phyloP scores from a whole-genome alignment of 2,113 vertebrate genomes.

The Corythoichthys haematopterus region DNA sequence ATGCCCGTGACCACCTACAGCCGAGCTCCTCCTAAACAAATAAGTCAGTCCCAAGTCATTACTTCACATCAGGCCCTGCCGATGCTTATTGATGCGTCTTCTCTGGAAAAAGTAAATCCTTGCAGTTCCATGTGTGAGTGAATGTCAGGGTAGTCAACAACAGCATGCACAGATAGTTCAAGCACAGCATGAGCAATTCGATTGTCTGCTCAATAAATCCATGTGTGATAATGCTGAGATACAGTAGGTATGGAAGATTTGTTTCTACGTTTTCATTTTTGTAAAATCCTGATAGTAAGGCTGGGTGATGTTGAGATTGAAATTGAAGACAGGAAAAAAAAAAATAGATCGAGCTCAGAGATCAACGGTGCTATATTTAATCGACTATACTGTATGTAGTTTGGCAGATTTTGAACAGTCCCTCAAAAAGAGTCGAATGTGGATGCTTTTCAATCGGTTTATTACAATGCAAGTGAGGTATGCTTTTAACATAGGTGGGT shows the following conservation, averaged over 20 bases:
- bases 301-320: no score
- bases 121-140: background rate
- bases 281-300: background rate
- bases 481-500: no score
- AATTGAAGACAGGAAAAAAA: no score
- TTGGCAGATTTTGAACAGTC: no score
- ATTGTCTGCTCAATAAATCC: background rate
- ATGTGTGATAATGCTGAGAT: background rate
- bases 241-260: background rate
- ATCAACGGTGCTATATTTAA: no score
- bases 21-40: background rate
- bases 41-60: background rate
- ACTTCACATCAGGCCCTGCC: background rate
- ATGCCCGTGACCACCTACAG: background rate
- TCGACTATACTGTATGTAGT: no score
- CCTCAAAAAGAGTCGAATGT: no score
- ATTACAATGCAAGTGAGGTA: no score
- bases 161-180: background rate
- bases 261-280: background rate
- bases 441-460: no score
- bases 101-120: background rate
- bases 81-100: background rate
- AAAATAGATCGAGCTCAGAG: no score
- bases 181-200: background rate
- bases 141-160: conserved; percentile 3